Evolutionary conservation across 2,888 invertebrate genomes (phyloP).

Genomic region (Artemia sinica): DNA sequence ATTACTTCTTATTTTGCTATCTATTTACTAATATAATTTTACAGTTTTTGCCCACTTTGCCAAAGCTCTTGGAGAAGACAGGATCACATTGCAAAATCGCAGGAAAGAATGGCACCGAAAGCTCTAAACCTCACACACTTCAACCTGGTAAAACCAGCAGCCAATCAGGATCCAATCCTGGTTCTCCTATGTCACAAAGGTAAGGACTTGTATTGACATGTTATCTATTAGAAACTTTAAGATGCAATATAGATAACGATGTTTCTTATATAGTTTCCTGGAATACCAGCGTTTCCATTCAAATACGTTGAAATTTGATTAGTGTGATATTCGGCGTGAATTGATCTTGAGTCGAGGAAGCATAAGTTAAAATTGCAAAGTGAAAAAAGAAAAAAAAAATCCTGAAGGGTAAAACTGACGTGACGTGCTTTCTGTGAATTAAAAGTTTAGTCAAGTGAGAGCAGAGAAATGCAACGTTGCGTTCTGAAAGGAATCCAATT

Average conservation of each 20-base stretch:
- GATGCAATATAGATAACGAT: background rate
- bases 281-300: too few relatives aligned
- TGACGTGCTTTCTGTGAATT: too few relatives aligned
- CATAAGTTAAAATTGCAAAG: too few relatives aligned
- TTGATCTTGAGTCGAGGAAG: too few relatives aligned
- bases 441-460: too few relatives aligned
- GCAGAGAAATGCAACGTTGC: too few relatives aligned
- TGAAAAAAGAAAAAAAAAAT: too few relatives aligned
- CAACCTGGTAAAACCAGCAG: background rate
- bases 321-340: too few relatives aligned
- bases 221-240: background rate
- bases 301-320: too few relatives aligned
- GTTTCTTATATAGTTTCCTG: too few relatives aligned
- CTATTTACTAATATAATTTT: conserved; percentile 34
- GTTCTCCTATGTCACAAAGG: conserved; percentile 19
- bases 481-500: too few relatives aligned
- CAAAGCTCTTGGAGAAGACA: conserved; percentile 65
- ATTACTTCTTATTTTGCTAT: conserved; percentile 1
- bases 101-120: conserved; percentile 4
- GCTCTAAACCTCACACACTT: conserved; percentile 3
- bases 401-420: too few relatives aligned
- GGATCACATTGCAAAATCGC: conserved; percentile 37
- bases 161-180: conserved; percentile 17
- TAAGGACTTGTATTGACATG: conserved; percentile 20
- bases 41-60: conserved; percentile 82